Base-by-base conservation (phyloP, 2,797 vertebrate species). In the Apogon hyalosoma region DNA sequence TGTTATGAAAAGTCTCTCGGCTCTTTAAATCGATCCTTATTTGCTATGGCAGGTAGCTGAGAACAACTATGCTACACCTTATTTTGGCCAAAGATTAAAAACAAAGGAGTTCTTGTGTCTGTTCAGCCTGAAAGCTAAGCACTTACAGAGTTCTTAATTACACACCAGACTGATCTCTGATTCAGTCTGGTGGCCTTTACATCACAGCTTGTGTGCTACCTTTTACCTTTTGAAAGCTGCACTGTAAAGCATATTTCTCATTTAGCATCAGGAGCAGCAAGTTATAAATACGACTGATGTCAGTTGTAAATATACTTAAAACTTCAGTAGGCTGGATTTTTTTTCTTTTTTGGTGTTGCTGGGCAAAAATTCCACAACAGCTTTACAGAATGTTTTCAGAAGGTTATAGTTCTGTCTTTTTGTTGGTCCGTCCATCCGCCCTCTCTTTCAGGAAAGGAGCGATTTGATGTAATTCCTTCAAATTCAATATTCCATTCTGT, bases 1-100 rank as follows among this genome's bases (percentile, higher is more conserved):
- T 28, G 45, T 73, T 41, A 45, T 59, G 59, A 65, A 54, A n/a
- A 62, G 59, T 65, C 68, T 40, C 42, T 42, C n/a, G 3, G 51
- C 50, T 28, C 42, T 58, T 64, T 58, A 47, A 63, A 71, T 61
- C 10, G 1, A 70, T 74, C 47, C 15, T 28, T 24, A 43, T 55
- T 38, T 0, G 4, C 43, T 6, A 6, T 53, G 64, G 69, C 62
- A 60, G 64, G 55, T 47, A 10, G 56, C 46, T 62, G 24, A 62
- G 38, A 67, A 56, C 42, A 47, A 64, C 33, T 28, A 28, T 21
- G 16, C 7, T 1, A 10, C 21, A n/a, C 63, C n/a, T 73, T 16
- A 13, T 51, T 49, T 59, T 40, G 19, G 41, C 56, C 61, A 62
- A 41, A 24, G 45, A 58, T 36, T 52, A 11, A 38, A 65, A 61